Conservation (phyloP, 2,113 vertebrate genomes). For the Mystacornis crossleyi region DNA sequence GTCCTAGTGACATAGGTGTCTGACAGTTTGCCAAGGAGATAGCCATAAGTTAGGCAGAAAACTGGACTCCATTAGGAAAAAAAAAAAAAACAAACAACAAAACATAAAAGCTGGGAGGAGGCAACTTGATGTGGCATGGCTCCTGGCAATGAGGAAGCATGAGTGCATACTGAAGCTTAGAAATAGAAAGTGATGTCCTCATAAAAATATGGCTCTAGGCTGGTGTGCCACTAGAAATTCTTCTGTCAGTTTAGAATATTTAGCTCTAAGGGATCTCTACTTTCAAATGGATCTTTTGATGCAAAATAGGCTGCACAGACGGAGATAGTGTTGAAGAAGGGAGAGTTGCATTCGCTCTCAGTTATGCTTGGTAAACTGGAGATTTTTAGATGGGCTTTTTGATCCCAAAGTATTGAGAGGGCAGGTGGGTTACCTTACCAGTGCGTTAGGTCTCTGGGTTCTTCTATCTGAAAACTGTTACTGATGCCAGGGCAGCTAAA, state of each 20-base stretch:
- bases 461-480: not conserved
- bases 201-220: conserved; percentile 84
- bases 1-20: conserved; percentile 60
- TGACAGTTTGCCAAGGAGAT: conserved; percentile 69
- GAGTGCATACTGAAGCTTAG: conserved; percentile 80
- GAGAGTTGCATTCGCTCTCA: conserved; percentile 57
- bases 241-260: conserved; percentile 85
- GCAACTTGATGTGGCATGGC: conserved; percentile 79
- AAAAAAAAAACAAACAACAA: not conserved
- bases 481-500: conserved; percentile 47
- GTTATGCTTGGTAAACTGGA: conserved; percentile 55
- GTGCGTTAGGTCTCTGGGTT: not conserved
- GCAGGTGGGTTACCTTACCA: conserved; percentile 29
- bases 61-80: conserved; percentile 75
- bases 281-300: conserved; percentile 85
- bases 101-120: conserved; percentile 77
- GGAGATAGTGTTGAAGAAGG: conserved; percentile 64
- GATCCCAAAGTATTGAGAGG: conserved; percentile 21
- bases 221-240: conserved; percentile 83
- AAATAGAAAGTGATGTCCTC: conserved; percentile 89
- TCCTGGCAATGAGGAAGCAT: conserved; percentile 78
- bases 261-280: conserved; percentile 80
- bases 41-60: conserved; percentile 75
- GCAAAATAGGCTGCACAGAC: conserved; percentile 79
- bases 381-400: conserved; percentile 57